Percentiles rank a stretch among this genome's conserved stretches.
phyloP scores from a whole-genome alignment of 2,113 vertebrate genomes.

The Asarcornis scutulata region DNA sequence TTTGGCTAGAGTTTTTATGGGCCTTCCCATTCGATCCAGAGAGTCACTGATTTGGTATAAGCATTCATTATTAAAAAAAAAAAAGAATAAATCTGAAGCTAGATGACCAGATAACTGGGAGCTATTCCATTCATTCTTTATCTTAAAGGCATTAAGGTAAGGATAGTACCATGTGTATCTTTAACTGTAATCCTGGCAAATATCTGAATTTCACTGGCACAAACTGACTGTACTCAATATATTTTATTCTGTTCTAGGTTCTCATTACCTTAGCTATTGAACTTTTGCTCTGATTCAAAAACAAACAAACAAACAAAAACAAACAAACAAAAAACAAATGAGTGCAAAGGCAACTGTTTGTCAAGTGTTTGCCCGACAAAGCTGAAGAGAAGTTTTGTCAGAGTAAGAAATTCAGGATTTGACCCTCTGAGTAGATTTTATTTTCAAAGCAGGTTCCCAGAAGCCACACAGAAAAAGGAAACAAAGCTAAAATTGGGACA shows the following conservation, averaged over 20 bases:
- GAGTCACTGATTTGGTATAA: background rate
- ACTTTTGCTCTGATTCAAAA: background rate
- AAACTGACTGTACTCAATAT: background rate
- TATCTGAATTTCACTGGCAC: background rate
- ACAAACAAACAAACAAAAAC: background rate
- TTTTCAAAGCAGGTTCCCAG: conserved; percentile 49
- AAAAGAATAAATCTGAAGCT: background rate
- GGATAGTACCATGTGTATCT: background rate
- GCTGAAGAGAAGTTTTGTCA: background rate
- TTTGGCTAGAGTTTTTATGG: background rate
- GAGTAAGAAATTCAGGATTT: conserved; percentile 34
- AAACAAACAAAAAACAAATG: background rate
- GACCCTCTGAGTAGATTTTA: conserved; percentile 6
- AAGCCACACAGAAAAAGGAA: conserved; percentile 52
- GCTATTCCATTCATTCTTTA: background rate
- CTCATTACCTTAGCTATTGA: background rate
- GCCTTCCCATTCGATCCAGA: background rate
- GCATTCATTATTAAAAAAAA: background rate
- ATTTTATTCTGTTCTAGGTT: background rate
- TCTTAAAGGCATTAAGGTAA: background rate
- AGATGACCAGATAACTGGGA: background rate
- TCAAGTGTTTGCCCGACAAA: background rate
- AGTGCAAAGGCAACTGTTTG: background rate
- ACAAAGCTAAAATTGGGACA: conserved; percentile 67
- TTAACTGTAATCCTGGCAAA: background rate